Base-by-base conservation (phyloP, 2,113 vertebrate species). In the Pluvianellus socialis region DNA sequence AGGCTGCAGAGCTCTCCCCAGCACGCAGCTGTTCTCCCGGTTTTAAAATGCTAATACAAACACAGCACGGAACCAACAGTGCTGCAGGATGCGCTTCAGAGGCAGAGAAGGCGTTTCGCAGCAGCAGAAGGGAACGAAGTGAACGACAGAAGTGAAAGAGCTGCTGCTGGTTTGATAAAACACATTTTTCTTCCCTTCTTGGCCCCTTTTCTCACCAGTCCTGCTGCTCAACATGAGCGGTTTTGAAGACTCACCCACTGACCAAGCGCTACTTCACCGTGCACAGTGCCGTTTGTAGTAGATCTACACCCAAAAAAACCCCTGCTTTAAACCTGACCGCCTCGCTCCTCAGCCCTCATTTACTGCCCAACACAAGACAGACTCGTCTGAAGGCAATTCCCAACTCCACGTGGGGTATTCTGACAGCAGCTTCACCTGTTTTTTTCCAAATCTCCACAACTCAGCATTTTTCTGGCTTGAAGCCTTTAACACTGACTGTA, bases 21-120 rank as follows among this genome's bases (percentile, higher is more conserved):
- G 94, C 72, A 40, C 40, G 14, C 97, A 98, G 97, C 97, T 98
- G 97, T 40, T 95, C 62, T 14, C 92, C 90, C 68, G 27, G 79
- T 85, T 96, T 95, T 94, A 83, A 96, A 94, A 96, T 88, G 96
- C 91, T 94, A 95, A 97, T 87, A 7, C 26, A 82, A 93, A 66
- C 80, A 40, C 33, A 45, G 40, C 53, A 5, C 7, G 5, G 38
- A 55, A 18, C 24, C 30, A 68, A 17, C 28, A 1, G 35, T 2
- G 3, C n/a, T 0, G 17, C 53, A 4, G 70, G 80, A 61, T 10
- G 19, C 1, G 35, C 42, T 4, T 17, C 67, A 8, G 68, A 33
- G 5, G 58, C 0, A 4, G 52, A 38, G 52, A 11, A 19, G 33
- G 55, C 23, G 40, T 72, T 19, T 1, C 7, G 33, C 38, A 33